phyloP scores from a whole-genome alignment of 2,888 invertebrate genomes.

The Orthonevra nobilis region DNA sequence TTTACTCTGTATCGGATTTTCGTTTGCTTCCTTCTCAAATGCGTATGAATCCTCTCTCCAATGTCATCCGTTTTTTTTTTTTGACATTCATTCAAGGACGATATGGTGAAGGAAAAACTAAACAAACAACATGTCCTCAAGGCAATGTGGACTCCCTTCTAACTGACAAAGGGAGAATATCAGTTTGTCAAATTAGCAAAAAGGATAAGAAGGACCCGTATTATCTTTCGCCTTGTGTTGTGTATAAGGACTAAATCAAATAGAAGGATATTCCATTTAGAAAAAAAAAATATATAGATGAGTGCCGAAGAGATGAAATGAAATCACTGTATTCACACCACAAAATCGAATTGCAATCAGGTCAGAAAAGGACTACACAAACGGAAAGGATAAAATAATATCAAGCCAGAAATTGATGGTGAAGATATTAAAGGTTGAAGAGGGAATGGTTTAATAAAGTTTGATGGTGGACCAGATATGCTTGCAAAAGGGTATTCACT shows the following conservation, averaged over 20 bases:
- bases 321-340: slow-evolving; percentile 47
- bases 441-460: no score
- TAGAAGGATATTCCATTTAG: slow-evolving; percentile 47
- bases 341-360: slow-evolving; percentile 58
- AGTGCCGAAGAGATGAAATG: slow-evolving; percentile 30
- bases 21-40: no score
- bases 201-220: slow-evolving; percentile 29
- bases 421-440: no score
- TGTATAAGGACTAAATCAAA: slow-evolving; percentile 54
- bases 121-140: slow-evolving; percentile 22
- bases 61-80: neutral
- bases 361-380: slow-evolving; percentile 35
- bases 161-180: no score
- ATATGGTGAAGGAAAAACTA: neutral
- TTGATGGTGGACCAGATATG: no score
- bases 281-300: slow-evolving; percentile 20
- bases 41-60: neutral
- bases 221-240: slow-evolving; percentile 2
- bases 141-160: slow-evolving; percentile 3
- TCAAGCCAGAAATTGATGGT: no score
- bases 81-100: neutral
- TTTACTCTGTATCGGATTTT: slow-evolving; percentile 22
- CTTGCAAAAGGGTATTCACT: no score
- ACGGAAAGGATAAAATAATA: slow-evolving; percentile 38
- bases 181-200: slow-evolving; percentile 59